Evolutionary conservation across 53 echinoderm and acorn worm genomes (phyloP).

Genomic region (Holothuria leucospilota): DNA sequence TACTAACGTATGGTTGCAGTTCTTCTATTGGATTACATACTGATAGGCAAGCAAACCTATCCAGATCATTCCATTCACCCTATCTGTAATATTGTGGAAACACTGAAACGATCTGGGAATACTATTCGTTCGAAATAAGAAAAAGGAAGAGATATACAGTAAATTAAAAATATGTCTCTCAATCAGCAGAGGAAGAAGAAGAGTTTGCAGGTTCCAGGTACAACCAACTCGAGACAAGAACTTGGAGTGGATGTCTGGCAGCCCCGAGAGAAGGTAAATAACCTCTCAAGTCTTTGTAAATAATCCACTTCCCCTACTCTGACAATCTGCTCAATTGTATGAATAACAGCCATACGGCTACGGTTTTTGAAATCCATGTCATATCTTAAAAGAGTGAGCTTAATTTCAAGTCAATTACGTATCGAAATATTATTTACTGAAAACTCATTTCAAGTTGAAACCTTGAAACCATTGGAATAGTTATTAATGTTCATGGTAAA

Average conservation of each 20-base stretch:
- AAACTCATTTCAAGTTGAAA: too few species aligned
- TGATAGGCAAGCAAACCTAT: constrained; percentile 29
- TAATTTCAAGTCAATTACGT: too few species aligned
- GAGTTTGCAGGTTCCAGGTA: constrained; percentile 41
- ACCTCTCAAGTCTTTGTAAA: background rate
- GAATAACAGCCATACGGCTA: too few species aligned
- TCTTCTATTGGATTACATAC: background rate
- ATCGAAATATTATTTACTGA: too few species aligned
- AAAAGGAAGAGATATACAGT: too few species aligned
- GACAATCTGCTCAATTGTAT: too few species aligned
- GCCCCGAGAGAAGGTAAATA: constrained; percentile 91
- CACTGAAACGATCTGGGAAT: background rate
- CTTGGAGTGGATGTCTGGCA: constrained; percentile 92
- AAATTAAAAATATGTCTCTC: constrained; percentile 7
- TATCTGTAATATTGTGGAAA: background rate
- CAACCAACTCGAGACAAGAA: constrained; percentile 55
- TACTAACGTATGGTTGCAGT: background rate
- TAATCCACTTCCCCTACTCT: too few species aligned
- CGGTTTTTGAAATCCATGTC: too few species aligned
- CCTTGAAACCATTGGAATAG: too few species aligned
- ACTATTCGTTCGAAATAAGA: too few species aligned
- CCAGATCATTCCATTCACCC: background rate
- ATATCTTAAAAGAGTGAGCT: too few species aligned
- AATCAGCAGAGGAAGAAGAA: constrained; percentile 42
- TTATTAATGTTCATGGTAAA: too few species aligned